Conservation (phyloP, 2,888 invertebrate genomes). For the Harpagoxenus sublaevis region DNA sequence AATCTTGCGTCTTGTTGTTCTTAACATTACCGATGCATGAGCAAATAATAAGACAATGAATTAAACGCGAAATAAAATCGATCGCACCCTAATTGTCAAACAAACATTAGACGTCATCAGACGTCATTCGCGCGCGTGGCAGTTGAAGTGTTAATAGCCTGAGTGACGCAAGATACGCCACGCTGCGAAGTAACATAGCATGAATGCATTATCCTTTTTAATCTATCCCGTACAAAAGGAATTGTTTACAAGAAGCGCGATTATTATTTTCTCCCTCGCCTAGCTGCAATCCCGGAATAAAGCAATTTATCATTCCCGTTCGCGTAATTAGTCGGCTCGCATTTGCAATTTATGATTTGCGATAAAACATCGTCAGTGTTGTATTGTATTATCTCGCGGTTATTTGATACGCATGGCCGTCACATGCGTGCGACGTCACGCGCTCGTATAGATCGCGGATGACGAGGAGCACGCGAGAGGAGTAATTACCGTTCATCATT, state of each 20-base stretch:
- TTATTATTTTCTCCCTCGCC: background rate
- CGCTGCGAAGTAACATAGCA: background rate
- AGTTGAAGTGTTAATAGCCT: background rate
- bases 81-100: background rate
- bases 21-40: background rate
- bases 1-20: too few relatives aligned
- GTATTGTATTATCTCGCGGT: slow-evolving; percentile 30
- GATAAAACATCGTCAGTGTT: slow-evolving; percentile 27
- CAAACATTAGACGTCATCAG: background rate
- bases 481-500: slow-evolving; percentile 62
- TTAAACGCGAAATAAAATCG: slow-evolving; percentile 14
- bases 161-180: background rate
- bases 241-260: slow-evolving; percentile 8
- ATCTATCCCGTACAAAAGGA: background rate
- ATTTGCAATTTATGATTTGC: slow-evolving; percentile 37
- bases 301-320: slow-evolving; percentile 25
- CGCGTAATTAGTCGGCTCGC: slow-evolving; percentile 33
- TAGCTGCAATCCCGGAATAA: slow-evolving; percentile 2
- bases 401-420: slow-evolving; percentile 35
- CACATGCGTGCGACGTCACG: slow-evolving; percentile 45
- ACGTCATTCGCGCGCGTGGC: slow-evolving; percentile 18
- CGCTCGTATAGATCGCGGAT: slow-evolving; percentile 41
- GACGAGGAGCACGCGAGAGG: slow-evolving; percentile 43
- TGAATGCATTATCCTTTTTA: background rate
- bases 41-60: background rate